Base-by-base conservation (phyloP, 2,797 vertebrate species). In the Xerus rutilus region DNA sequence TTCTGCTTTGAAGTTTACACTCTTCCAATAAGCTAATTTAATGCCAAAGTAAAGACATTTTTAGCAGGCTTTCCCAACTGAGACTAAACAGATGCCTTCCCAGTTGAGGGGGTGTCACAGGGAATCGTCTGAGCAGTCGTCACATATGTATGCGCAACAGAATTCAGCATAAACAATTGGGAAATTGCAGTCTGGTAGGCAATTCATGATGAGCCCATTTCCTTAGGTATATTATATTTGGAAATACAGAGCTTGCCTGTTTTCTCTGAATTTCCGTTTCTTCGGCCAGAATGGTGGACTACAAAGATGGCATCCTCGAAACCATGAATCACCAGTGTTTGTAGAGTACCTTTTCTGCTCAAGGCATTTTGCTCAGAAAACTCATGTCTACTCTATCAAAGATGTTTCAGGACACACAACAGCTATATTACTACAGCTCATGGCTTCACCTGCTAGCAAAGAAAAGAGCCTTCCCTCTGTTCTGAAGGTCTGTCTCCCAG, bases 161-260 rank as follows among this genome's bases (percentile, higher is more conserved):
- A 91, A 97, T 81, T 32, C 73, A 92, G n/a, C 69, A 93, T 69
- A 95, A 96, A 96, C 76, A 97, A 92, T 14, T 32, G 84, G 57
- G 47, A 96, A 94, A 69, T 30, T 47, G 49, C 93, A 92, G 49
- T 74, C 93, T 90, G 67, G 23, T 54, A n/a, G 72, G 76, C 57
- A 69, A 54, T 45, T 20, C 45, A 72, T 30, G 49, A 89, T 78
- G n/a, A 81, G 43, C 39, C 49, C 3, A 1, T 70, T 70, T 88
- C 39, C n/a, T 82, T 30, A 49, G 45, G 49, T 74, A 52, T 54
- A 70, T 21, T 79, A 59, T 69, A 43, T 89, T 86, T 64, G 49
- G 57, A 91, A 78, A 84, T 25, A 39, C 25, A 52, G 13, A 18
- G 4, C 39, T 85, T 69, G 23, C 39, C 82, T 52, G 7, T 82